Conservation (phyloP, 2,888 invertebrate genomes). For the Macrosoma leucophasiata region DNA sequence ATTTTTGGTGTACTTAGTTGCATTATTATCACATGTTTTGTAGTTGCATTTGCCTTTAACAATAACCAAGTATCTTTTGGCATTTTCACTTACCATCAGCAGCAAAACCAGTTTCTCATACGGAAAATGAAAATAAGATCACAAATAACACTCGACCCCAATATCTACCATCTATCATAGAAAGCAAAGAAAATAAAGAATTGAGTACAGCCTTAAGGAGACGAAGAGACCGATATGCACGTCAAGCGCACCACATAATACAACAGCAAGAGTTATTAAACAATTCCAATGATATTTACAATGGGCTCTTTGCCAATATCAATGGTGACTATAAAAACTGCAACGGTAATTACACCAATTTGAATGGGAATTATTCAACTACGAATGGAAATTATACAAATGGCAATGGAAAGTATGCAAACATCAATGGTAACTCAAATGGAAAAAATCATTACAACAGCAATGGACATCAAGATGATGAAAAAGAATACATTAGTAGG, state of each 20-base stretch:
- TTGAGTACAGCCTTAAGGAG: constrained; percentile 87
- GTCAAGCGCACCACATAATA: constrained; percentile 88
- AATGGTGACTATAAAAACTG: constrained; percentile 26
- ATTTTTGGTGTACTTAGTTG: constrained; percentile 10
- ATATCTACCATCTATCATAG: constrained; percentile 45
- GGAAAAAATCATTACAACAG: constrained; percentile 29
- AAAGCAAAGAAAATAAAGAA: constrained; percentile 77
- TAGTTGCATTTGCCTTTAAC: constrained; percentile 27
- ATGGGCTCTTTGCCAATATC: constrained; percentile 36
- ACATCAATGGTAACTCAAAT: constrained; percentile 30
- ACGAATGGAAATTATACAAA: constrained; percentile 33
- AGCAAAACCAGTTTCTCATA: constrained; percentile 39
- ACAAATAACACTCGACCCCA: constrained; percentile 36
- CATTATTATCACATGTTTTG: constrained; percentile 8
- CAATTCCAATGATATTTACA: constrained; percentile 44
- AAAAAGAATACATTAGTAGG: constrained; percentile 34
- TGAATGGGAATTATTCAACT: constrained; percentile 30
- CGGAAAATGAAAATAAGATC: constrained; percentile 44
- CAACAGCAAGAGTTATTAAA: constrained; percentile 83
- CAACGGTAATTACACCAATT: constrained; percentile 28
- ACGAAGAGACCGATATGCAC: constrained; percentile 87
- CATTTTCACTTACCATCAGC: constrained; percentile 57
- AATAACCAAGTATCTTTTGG: constrained; percentile 31
- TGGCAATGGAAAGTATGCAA: constrained; percentile 33
- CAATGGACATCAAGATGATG: constrained; percentile 43